Percentiles rank a stretch among this genome's conserved stretches.
phyloP scores from a whole-genome alignment of 2,113 vertebrate species.

The Pangasianodon hypophthalmus region DNA sequence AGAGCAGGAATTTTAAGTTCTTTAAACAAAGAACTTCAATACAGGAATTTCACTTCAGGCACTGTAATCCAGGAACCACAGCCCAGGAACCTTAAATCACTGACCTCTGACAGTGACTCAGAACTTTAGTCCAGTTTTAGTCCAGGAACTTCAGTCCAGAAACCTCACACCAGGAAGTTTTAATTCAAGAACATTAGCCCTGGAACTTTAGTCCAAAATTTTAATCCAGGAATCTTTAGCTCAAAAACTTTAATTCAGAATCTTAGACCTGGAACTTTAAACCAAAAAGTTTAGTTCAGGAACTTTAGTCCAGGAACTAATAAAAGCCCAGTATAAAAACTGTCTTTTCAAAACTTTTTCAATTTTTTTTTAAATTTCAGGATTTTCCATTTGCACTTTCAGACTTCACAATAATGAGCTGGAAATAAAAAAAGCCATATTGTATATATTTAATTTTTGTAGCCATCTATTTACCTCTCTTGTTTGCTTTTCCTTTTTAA shows the following conservation, averaged over 20 bases:
- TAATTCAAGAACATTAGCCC: no score
- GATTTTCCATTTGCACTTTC: not conserved
- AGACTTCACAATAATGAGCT: not conserved
- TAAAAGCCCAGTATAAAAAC: not conserved
- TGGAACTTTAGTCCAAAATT: not conserved
- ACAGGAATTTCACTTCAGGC: not conserved
- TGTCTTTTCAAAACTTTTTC: not conserved
- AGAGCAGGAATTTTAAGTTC: not conserved
- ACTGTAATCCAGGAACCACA: not conserved
- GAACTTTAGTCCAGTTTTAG: not conserved
- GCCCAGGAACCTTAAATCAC: not conserved
- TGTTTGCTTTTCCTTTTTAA: not conserved
- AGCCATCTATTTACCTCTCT: not conserved
- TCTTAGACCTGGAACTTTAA: no score
- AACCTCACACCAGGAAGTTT: not conserved
- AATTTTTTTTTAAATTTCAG: not conserved
- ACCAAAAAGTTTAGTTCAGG: not conserved
- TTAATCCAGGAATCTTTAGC: not conserved
- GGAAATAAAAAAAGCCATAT: not conserved
- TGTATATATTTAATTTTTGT: not conserved
- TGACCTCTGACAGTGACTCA: not conserved
- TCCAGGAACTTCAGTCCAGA: not conserved
- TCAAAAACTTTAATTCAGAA: not conserved
- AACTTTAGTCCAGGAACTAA: not conserved
- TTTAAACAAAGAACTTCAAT: not conserved